Evolutionary conservation across 1,140 invertebrate species (phyloP), one percentile per base, ranked within the genome.

Genomic region (Diabrotica undecimpunctata): DNA sequence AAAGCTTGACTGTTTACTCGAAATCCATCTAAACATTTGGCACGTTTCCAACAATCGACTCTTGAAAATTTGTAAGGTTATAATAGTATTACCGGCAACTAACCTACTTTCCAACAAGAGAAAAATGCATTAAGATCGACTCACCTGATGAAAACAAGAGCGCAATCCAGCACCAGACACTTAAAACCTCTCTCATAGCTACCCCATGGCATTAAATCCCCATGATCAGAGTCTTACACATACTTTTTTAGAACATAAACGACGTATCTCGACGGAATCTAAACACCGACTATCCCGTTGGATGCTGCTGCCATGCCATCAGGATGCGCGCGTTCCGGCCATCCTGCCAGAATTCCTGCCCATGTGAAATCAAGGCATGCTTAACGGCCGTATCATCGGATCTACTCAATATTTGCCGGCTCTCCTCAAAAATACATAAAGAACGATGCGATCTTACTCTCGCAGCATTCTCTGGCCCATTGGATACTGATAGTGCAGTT

Each of bases 131-230:
- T 5, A 37, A 35, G 7, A 35, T 58, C 12, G 4, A n/a, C n/a
- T 7, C 36, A 36, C 12, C 13, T 54, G 41, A 37, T n/a, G 62
- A 62, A 36, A 71, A 61, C 46, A 71, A 65, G n/a, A 69, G 70
- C 66, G 70, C 67, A 54, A 56, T 69, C 66, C 70, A 71, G 70
- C 70, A 68, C 70, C 70, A 71, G 59, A 69, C 37, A 35, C 65
- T 54, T 60, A 63, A 64, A 46, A 57, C 59, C 62, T 62, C 66
- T 58, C 62, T 71, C 67, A 71, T 71, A 66, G 67, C 67, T 71
- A 64, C 57, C 70, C 70, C 70, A 71, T 71, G 62, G 56, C 66
- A 66, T 64, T 60, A 66, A 14, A 64, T 66, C 67, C 66, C 67
- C 69, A 68, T 52, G n/a, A 35, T 12, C 35, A 36, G 53, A 66